These are phyloP conservation scores for Gerris buenoi DNA, from an alignment of 1,140 invertebrate genomes.

Conservation along the genomic window DNA sequence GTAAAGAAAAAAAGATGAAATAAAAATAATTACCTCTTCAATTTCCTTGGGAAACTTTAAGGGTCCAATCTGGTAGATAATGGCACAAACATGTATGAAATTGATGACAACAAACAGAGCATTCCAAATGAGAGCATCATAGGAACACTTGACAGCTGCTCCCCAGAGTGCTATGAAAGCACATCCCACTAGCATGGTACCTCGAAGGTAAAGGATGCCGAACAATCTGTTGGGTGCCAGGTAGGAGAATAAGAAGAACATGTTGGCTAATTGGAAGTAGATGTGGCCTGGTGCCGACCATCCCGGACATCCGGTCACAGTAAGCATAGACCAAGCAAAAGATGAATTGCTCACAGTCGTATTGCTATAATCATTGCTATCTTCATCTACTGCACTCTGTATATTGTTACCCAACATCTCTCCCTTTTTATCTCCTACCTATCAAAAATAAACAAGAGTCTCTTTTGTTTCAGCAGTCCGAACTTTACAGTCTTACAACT, in stretches of 20 bases:
- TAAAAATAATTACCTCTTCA: conserved; percentile 50
- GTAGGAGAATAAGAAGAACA: conserved; percentile 64
- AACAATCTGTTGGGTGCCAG: conserved; percentile 49
- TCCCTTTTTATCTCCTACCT: conserved; percentile 26
- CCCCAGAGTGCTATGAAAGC: conserved; percentile 65
- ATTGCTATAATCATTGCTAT: background rate
- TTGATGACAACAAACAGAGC: conserved; percentile 66
- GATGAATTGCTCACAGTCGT: background rate
- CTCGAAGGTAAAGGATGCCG: conserved; percentile 60
- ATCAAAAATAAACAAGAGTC: background rate
- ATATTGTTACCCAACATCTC: background rate
- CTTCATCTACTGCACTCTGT: background rate
- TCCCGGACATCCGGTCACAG: conserved; percentile 24
- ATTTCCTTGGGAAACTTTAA: conserved; percentile 71
- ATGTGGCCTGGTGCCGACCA: conserved; percentile 46
- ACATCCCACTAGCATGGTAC: conserved; percentile 57
- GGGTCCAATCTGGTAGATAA: conserved; percentile 65
- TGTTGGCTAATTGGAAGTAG: conserved; percentile 70
- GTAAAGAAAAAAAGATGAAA: too few species aligned
- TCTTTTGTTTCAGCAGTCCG: background rate
- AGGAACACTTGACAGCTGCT: conserved; percentile 66
- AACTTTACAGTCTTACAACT: background rate
- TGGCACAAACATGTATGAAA: conserved; percentile 59
- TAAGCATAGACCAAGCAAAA: background rate
- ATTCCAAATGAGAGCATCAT: conserved; percentile 77